Evolutionary conservation across 2,797 vertebrate genomes (phyloP).

Genomic region (Pipistrellus pygmaeus): DNA sequence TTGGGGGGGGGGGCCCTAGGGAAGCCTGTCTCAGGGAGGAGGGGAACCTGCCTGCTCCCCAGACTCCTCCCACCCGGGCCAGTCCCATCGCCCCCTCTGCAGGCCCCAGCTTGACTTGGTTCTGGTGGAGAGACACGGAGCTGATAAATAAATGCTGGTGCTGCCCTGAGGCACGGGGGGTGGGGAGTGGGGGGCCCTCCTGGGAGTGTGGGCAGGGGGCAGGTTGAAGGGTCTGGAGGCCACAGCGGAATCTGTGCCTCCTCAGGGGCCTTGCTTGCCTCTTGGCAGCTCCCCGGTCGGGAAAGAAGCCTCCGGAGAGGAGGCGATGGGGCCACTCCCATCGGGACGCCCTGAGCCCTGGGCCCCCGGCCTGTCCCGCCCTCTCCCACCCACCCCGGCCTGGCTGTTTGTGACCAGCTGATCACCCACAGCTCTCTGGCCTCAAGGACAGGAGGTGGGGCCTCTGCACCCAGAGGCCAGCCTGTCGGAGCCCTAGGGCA

Average conservation of each 20-base stretch:
- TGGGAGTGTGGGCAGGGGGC: not conserved
- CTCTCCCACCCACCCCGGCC: fast-evolving
- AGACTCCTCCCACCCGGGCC: not conserved
- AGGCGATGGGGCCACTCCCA: not conserved
- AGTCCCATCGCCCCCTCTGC: not conserved
- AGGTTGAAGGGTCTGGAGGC: not conserved
- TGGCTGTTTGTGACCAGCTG: not conserved
- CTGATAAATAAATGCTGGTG: too few relatives aligned
- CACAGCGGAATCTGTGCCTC: not conserved
- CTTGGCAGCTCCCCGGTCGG: not conserved
- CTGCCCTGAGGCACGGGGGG: not conserved
- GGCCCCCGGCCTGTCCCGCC: not conserved
- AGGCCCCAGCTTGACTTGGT: constrained; percentile 65
- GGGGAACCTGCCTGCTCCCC: not conserved
- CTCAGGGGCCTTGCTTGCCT: not conserved
- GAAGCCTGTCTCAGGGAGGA: not conserved
- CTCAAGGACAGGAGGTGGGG: not conserved
- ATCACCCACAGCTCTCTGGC: not conserved
- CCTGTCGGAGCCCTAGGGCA: not conserved
- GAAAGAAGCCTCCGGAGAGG: not conserved
- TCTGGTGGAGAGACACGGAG: constrained; percentile 4
- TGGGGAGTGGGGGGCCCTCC: not conserved
- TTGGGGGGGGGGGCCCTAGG: not conserved
- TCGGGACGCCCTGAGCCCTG: too few relatives aligned
- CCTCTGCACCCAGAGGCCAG: not conserved